Percentiles rank a stretch among this genome's conserved stretches.
phyloP scores from a whole-genome alignment of 2,888 invertebrate genomes.

The Archips xylosteana region DNA sequence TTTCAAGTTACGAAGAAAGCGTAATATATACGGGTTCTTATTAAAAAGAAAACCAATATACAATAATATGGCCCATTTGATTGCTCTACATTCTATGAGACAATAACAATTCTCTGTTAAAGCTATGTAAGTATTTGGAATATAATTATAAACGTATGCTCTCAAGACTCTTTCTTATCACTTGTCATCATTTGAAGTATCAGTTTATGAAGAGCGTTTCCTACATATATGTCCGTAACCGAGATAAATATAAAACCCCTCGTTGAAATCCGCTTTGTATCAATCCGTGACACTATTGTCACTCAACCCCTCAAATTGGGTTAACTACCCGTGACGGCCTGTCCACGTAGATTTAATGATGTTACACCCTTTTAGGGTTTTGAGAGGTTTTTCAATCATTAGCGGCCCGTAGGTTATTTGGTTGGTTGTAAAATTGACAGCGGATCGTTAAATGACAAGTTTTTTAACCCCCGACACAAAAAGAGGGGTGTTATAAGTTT shows the following conservation, averaged over 20 bases:
- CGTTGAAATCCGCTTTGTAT: neutral
- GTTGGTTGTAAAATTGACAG: neutral
- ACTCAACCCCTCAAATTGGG: neutral
- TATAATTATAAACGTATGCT: no score
- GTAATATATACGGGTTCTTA: slow-evolving; percentile 12
- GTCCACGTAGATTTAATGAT: slow-evolving; percentile 2
- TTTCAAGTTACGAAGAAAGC: slow-evolving; percentile 31
- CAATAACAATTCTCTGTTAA: neutral
- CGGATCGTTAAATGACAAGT: neutral
- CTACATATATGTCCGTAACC: no score
- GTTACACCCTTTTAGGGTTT: slow-evolving; percentile 12
- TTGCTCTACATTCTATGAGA: neutral
- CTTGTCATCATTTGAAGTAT: no score
- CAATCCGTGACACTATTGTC: neutral
- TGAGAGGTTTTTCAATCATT: slow-evolving; percentile 2
- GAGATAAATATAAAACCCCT: neutral
- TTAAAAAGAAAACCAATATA: slow-evolving; percentile 23
- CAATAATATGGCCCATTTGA: neutral
- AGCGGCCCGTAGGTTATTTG: neutral
- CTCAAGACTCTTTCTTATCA: no score
- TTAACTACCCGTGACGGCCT: slow-evolving; percentile 7
- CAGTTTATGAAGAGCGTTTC: no score
- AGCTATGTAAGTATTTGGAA: no score
- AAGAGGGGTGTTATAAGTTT: no score
- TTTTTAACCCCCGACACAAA: no score